Conservation (phyloP, 2,888 invertebrate species). For the Ennomos fuscantarius region DNA sequence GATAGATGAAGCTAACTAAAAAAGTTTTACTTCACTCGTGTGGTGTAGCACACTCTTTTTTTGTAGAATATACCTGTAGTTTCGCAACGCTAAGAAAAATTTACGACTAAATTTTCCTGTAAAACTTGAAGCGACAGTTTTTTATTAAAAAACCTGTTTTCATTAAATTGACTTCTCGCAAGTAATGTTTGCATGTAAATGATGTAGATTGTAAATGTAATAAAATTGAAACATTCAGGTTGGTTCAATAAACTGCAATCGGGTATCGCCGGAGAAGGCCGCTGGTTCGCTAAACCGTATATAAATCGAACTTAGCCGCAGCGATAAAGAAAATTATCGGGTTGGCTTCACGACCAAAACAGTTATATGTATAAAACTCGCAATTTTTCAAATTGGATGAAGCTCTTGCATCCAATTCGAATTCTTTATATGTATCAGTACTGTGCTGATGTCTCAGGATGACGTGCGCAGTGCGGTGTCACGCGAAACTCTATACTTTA, state of each 20-base stretch:
- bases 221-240: constrained; percentile 47
- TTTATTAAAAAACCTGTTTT: not conserved
- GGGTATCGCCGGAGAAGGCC: constrained; percentile 33
- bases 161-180: constrained; percentile 4
- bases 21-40: too few relatives aligned
- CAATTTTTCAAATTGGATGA: not conserved
- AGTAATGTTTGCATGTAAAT: constrained; percentile 32
- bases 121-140: too few relatives aligned
- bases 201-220: constrained; percentile 36
- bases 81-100: too few relatives aligned
- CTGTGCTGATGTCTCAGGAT: too few relatives aligned
- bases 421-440: too few relatives aligned
- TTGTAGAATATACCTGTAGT: too few relatives aligned
- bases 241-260: constrained; percentile 42
- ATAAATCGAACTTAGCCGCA: constrained; percentile 60
- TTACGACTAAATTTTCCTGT: too few relatives aligned
- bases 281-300: constrained; percentile 50
- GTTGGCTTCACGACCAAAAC: constrained; percentile 26
- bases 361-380: constrained; percentile 1
- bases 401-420: too few relatives aligned
- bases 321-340: constrained; percentile 63
- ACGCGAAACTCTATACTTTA: too few relatives aligned
- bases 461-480: too few relatives aligned
- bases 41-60: too few relatives aligned
- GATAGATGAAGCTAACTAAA: too few relatives aligned